Evolutionary conservation across 2,797 vertebrate species (phyloP).

Genomic region (Cossypha polioptera): DNA sequence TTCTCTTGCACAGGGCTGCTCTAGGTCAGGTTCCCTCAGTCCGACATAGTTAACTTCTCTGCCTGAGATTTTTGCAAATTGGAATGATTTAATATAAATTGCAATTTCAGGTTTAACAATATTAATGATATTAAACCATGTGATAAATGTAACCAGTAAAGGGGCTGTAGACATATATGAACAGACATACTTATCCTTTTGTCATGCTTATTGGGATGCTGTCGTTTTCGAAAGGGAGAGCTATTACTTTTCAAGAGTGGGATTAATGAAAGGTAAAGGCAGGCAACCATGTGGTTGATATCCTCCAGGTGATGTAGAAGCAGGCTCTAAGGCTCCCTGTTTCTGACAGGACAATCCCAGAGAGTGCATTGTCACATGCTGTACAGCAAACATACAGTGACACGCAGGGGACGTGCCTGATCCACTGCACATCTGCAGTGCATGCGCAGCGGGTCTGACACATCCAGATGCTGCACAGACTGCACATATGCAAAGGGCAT

Average conservation of each 20-base stretch:
- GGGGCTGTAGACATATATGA: neutral
- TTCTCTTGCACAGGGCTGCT: neutral
- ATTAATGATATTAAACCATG: neutral
- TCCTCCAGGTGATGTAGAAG: neutral
- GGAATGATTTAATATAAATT: neutral
- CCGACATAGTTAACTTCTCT: neutral
- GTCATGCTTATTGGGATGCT: neutral
- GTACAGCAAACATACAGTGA: neutral
- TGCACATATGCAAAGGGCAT: slow-evolving; percentile 23
- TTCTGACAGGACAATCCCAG: neutral
- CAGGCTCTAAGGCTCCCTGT: neutral
- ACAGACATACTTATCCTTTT: neutral
- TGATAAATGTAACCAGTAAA: neutral
- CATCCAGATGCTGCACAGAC: slow-evolving; percentile 51
- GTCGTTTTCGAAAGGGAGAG: neutral
- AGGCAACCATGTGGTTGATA: neutral
- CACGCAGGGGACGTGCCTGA: neutral
- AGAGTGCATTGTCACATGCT: neutral
- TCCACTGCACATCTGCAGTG: neutral
- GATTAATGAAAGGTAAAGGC: neutral
- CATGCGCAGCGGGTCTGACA: neutral
- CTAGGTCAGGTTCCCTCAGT: neutral
- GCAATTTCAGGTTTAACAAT: neutral
- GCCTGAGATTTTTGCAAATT: neutral
- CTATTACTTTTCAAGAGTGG: neutral